Evolutionary conservation across 2,888 invertebrate species (phyloP).

Genomic region (Actias luna): DNA sequence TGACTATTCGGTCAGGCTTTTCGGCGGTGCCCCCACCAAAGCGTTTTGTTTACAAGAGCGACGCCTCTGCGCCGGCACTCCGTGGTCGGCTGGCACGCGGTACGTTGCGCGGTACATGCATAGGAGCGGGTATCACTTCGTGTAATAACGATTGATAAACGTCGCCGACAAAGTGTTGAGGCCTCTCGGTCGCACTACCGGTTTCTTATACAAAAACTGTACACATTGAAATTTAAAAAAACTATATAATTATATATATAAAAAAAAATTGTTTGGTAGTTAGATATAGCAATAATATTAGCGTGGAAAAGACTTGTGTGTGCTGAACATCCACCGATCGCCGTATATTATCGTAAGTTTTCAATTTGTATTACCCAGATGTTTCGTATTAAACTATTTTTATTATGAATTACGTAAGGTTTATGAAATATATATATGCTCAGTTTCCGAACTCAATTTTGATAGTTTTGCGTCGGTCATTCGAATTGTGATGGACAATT

Average conservation of each 20-base stretch:
- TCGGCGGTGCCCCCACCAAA: conserved; percentile 78
- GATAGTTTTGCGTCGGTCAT: conserved; percentile 16
- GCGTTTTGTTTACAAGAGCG: conserved; percentile 76
- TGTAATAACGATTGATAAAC: conserved; percentile 47
- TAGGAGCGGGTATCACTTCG: conserved; percentile 33
- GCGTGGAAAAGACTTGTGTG: conserved; percentile 48
- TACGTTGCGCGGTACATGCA: conserved; percentile 54
- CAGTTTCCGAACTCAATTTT: conserved; percentile 37
- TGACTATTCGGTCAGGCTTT: conserved; percentile 70
- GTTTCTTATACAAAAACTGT: conserved; percentile 41
- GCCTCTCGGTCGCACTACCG: conserved; percentile 39
- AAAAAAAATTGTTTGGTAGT: conserved; percentile 24
- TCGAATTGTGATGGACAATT: conserved; percentile 26
- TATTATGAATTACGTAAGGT: conserved; percentile 34
- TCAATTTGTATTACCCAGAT: conserved; percentile 27
- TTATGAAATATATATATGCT: conserved; percentile 45
- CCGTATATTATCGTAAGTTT: conserved; percentile 63
- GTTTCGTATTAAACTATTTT: conserved; percentile 36
- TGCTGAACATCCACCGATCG: conserved; percentile 51
- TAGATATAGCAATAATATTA: conserved; percentile 42
- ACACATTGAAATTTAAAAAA: conserved; percentile 29
- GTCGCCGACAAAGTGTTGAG: conserved; percentile 47
- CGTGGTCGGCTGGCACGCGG: conserved; percentile 69
- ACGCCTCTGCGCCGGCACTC: conserved; percentile 71
- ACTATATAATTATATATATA: background rate